Percentiles rank a stretch among this genome's conserved stretches.
Conservation (phyloP, 2,888 invertebrate genomes). For the Ganaspis brasiliensis region DNA sequence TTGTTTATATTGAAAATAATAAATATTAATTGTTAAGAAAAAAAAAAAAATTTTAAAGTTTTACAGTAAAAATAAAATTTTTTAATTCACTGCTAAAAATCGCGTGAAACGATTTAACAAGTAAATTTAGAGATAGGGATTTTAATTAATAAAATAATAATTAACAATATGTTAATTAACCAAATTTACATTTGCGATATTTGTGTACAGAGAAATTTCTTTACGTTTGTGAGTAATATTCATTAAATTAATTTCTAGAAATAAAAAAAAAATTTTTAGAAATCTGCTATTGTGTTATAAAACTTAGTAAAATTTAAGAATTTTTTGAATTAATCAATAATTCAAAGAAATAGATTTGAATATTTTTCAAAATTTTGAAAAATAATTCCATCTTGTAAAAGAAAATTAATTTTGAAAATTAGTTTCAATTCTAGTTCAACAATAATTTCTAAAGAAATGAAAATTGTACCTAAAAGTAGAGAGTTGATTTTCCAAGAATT, state of each 20-base stretch:
- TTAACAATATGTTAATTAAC: neutral
- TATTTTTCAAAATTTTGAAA: neutral
- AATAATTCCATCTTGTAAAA: neutral
- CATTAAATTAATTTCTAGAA: neutral
- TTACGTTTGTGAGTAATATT: neutral
- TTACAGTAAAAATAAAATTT: too few species aligned
- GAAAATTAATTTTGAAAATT: neutral
- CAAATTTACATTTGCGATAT: neutral
- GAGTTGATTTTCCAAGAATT: constrained; percentile 25
- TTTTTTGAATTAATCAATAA: neutral
- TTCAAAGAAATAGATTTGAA: neutral
- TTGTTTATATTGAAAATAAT: neutral
- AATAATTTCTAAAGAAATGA: constrained; percentile 10
- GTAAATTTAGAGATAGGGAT: too few species aligned
- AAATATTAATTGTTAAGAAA: too few species aligned
- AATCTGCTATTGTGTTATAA: neutral
- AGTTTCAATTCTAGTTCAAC: neutral
- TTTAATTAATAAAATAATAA: neutral
- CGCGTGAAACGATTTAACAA: too few species aligned
- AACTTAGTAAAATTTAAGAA: too few species aligned
- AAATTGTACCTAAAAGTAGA: constrained; percentile 13
- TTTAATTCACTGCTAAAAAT: too few species aligned
- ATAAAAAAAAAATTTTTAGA: neutral
- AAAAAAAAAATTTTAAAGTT: too few species aligned
- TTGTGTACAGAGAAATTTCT: neutral